Evolutionary conservation across 2,113 vertebrate species (phyloP).

Genomic region (Hippocampus mohnikei): DNA sequence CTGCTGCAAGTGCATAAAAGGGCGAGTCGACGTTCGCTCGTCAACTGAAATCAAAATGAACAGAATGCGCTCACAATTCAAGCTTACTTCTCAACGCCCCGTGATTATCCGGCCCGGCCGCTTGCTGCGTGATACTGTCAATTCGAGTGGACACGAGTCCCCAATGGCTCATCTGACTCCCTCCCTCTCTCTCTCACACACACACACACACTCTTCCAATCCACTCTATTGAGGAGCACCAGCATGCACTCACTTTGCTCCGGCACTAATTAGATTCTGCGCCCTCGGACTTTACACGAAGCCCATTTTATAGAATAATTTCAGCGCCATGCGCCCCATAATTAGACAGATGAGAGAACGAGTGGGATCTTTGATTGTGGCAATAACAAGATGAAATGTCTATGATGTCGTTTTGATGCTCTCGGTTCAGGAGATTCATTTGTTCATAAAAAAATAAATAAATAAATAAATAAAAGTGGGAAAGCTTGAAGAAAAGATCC

Average conservation of each 20-base stretch:
- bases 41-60: slow-evolving; percentile 1
- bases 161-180: slow-evolving; percentile 46
- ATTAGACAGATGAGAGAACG: slow-evolving; percentile 59
- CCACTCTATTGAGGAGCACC: slow-evolving; percentile 62
- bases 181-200: slow-evolving; percentile 8
- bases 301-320: slow-evolving; percentile 62
- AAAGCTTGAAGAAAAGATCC: not conserved
- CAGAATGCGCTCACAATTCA: not conserved
- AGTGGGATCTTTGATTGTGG: slow-evolving; percentile 40
- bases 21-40: not conserved
- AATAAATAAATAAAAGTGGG: not conserved
- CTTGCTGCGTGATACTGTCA: slow-evolving; percentile 46
- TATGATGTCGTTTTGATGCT: not conserved
- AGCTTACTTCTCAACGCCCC: slow-evolving; percentile 29
- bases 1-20: not conserved
- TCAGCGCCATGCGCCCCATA: slow-evolving; percentile 49
- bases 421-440: slow-evolving; percentile 1
- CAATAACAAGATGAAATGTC: slow-evolving; percentile 35
- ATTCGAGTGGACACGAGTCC: slow-evolving; percentile 47
- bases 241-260: slow-evolving; percentile 58
- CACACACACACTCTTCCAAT: slow-evolving; percentile 48
- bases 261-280: slow-evolving; percentile 66
- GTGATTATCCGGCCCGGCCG: slow-evolving; percentile 47
- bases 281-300: slow-evolving; percentile 66
- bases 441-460: slow-evolving; percentile 1